Percentiles rank a stretch among this genome's conserved stretches.
These are phyloP conservation scores for Linepithema humile DNA, from an alignment of 1,140 invertebrate species.

Conservation along the genomic window DNA sequence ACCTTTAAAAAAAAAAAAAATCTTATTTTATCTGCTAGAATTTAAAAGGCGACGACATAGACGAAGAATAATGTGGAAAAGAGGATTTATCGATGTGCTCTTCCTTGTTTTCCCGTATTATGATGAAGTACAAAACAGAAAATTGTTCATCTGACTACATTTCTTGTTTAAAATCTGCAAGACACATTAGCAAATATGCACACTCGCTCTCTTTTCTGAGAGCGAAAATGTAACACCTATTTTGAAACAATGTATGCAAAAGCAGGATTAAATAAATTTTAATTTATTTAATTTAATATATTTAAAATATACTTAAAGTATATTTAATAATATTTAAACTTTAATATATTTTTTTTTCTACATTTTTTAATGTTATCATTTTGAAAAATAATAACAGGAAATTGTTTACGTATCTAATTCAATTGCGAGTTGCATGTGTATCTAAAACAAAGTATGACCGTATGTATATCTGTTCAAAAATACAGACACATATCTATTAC, in stretches of 20 bases:
- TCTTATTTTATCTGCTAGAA: conserved; percentile 6
- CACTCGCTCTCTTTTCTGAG: background rate
- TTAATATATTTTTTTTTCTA: conserved; percentile 12
- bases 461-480: conserved; percentile 3
- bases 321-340: too few species aligned
- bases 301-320: too few species aligned
- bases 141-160: background rate
- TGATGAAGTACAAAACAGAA: background rate
- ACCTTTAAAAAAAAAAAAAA: background rate
- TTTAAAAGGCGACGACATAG: conserved; percentile 7
- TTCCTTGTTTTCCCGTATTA: background rate
- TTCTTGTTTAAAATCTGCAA: background rate
- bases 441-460: background rate
- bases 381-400: background rate
- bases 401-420: background rate
- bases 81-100: conserved; percentile 12
- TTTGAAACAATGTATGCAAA: too few species aligned
- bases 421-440: background rate
- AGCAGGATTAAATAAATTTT: too few species aligned
- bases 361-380: background rate
- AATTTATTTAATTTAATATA: too few species aligned
- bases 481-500: conserved; percentile 22
- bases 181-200: background rate
- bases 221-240: too few species aligned
- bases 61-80: conserved; percentile 3